phyloP scores from a whole-genome alignment of 1,140 invertebrate genomes.

The Atopsyche davidsoni region DNA sequence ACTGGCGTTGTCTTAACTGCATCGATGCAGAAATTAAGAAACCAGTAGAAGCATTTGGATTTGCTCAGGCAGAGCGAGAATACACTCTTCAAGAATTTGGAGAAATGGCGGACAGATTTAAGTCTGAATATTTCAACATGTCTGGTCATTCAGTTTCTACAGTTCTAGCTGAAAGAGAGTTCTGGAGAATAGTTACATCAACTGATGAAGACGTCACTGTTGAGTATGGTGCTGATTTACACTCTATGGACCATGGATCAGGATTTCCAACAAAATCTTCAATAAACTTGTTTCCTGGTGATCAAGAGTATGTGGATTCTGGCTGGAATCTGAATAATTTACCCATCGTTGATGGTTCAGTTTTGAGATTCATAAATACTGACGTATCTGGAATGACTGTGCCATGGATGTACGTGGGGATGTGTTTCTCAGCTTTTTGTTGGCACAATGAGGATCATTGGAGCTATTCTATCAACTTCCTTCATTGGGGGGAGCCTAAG shows the following conservation, averaged over 20 bases:
- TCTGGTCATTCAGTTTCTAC: constrained; percentile 76
- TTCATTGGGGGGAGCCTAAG: constrained; percentile 94
- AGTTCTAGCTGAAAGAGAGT: constrained; percentile 88
- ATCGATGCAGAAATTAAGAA: constrained; percentile 91
- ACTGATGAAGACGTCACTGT: constrained; percentile 97
- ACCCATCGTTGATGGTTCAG: constrained; percentile 86
- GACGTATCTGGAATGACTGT: constrained; percentile 99
- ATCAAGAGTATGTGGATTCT: constrained; percentile 88
- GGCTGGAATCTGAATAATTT: constrained; percentile 99
- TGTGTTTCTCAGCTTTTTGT: constrained; percentile 99
- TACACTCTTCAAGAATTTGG: constrained; percentile 96
- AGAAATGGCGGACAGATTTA: constrained; percentile 98
- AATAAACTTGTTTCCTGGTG: constrained; percentile 66
- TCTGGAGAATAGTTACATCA: constrained; percentile 95
- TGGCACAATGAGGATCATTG: constrained; percentile 99
- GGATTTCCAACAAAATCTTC: constrained; percentile 93
- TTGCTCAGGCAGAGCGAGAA: constrained; percentile 91
- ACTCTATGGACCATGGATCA: constrained; percentile 96
- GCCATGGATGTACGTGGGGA: constrained; percentile 99
- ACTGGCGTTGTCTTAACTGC: constrained; percentile 91
- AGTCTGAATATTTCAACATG: constrained; percentile 96
- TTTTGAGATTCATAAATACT: constrained; percentile 93
- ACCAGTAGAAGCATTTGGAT: constrained; percentile 93
- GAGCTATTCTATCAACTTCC: constrained; percentile 99
- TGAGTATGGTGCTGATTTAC: constrained; percentile 99